These are phyloP conservation scores for Osmoderma eremita DNA, from an alignment of 2,888 invertebrate species.

Conservation along the genomic window DNA sequence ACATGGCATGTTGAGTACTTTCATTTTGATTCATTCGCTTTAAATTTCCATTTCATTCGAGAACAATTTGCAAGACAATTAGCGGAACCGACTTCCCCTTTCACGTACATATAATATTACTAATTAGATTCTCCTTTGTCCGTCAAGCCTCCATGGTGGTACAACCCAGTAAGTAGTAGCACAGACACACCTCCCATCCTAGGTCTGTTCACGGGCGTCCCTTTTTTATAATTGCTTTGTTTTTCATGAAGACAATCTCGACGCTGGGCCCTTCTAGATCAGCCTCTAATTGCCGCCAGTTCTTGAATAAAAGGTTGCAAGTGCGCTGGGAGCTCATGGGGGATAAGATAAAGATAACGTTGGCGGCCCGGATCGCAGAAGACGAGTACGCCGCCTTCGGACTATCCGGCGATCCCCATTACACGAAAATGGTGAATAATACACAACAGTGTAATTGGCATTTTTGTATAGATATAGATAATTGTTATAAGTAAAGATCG, in stretches of 20 bases:
- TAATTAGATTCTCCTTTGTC: slow-evolving; percentile 43
- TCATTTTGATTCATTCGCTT: no score
- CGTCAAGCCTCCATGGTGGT: slow-evolving; percentile 89
- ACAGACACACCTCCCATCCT: slow-evolving; percentile 20
- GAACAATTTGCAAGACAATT: no score
- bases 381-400: slow-evolving; percentile 93
- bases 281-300: slow-evolving; percentile 82
- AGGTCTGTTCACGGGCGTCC: slow-evolving; percentile 18
- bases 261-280: slow-evolving; percentile 72
- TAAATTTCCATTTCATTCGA: no score
- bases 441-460: background rate
- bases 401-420: slow-evolving; percentile 79
- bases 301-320: slow-evolving; percentile 83
- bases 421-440: slow-evolving; percentile 72
- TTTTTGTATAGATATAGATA: background rate
- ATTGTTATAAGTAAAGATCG: no score
- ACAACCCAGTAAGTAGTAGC: slow-evolving; percentile 91
- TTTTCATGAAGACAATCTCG: slow-evolving; percentile 77
- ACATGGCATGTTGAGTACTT: no score
- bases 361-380: slow-evolving; percentile 81
- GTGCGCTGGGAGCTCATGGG: slow-evolving; percentile 87
- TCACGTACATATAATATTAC: no score
- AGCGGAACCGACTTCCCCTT: no score
- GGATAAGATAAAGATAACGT: slow-evolving; percentile 79
- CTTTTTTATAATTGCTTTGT: slow-evolving; percentile 48